These are phyloP conservation scores for Dryoscopus gambensis DNA, from an alignment of 2,113 vertebrate genomes.

Conservation along the genomic window DNA sequence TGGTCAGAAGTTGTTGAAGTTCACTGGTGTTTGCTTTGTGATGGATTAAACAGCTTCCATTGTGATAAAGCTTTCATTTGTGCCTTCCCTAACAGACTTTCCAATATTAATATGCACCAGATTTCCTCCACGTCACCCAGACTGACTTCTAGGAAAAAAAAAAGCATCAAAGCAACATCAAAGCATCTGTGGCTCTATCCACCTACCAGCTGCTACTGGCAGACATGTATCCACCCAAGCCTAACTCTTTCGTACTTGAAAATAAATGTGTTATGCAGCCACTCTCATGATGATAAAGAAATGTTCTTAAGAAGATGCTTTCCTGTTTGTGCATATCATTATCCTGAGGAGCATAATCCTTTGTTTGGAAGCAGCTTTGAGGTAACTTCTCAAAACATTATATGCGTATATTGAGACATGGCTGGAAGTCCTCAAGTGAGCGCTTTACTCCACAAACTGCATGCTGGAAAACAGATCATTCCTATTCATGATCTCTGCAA, in stretches of 20 bases:
- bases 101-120: not conserved
- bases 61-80: not conserved
- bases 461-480: not conserved
- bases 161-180: not conserved
- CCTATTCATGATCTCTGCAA: not conserved
- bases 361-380: not conserved
- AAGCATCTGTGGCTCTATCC: not conserved
- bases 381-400: not conserved
- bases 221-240: not conserved
- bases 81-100: not conserved
- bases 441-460: not conserved
- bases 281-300: not conserved
- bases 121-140: not conserved
- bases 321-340: not conserved
- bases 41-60: not conserved
- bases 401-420: accelerated
- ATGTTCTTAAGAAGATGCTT: not conserved
- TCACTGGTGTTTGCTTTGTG: not conserved
- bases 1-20: not conserved
- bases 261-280: not conserved
- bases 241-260: not conserved
- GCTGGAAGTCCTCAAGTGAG: not conserved
- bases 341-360: not conserved
- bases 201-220: not conserved
- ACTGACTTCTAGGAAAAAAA: not conserved